Percentiles rank a stretch among this genome's conserved stretches.
Conservation (phyloP, 1,140 invertebrate genomes). For the Rhyacophila brunnea region DNA sequence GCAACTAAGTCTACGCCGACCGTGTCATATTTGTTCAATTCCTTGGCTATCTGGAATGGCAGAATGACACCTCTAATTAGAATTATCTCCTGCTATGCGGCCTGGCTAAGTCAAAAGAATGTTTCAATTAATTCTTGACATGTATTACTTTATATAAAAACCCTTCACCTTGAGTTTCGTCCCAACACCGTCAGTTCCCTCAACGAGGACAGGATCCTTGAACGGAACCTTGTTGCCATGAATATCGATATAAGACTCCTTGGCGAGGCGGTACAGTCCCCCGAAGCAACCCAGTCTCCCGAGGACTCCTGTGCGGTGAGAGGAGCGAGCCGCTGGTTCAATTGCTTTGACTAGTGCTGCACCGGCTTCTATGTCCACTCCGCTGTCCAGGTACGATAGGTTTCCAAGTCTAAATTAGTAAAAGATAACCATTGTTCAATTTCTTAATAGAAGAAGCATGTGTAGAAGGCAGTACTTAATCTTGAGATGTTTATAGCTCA, state of each 20-base stretch:
- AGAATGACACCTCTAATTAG: too few relatives aligned
- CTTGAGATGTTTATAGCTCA: too few relatives aligned
- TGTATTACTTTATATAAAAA: neutral
- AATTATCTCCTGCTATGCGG: too few relatives aligned
- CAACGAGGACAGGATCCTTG: slow-evolving; percentile 84
- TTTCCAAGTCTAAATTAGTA: slow-evolving; percentile 43
- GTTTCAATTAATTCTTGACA: too few relatives aligned
- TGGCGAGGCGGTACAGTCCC: slow-evolving; percentile 80
- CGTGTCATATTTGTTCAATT: slow-evolving; percentile 73
- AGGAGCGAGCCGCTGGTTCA: slow-evolving; percentile 70
- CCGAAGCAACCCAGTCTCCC: slow-evolving; percentile 90
- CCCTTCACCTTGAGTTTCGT: slow-evolving; percentile 85
- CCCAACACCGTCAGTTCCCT: slow-evolving; percentile 92
- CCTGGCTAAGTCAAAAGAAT: too few relatives aligned
- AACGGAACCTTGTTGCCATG: slow-evolving; percentile 46
- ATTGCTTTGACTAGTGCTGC: slow-evolving; percentile 83
- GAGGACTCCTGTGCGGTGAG: slow-evolving; percentile 69
- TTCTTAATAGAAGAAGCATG: too few relatives aligned
- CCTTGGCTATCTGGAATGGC: slow-evolving; percentile 79
- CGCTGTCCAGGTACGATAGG: slow-evolving; percentile 88
- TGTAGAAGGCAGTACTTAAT: too few relatives aligned
- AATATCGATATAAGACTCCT: slow-evolving; percentile 42
- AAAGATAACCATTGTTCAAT: neutral
- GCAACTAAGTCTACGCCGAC: slow-evolving; percentile 96
- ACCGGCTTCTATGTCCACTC: slow-evolving; percentile 91